Evolutionary conservation across 2,797 vertebrate genomes (phyloP), one percentile per base, ranked within the genome.

Genomic region (Enteromius thamalakanensis): DNA sequence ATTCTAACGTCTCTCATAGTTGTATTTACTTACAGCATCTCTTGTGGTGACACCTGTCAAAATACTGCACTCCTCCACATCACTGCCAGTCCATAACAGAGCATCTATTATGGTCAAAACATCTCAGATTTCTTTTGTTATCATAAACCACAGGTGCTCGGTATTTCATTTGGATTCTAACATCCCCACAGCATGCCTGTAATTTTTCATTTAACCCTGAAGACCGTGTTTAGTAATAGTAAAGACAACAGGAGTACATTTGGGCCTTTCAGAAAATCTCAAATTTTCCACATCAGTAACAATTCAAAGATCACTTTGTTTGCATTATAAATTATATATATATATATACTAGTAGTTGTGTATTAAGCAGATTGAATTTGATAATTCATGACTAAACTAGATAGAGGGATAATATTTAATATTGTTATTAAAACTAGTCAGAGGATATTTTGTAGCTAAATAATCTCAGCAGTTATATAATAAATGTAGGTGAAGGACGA

Each of bases 21-120:
- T 32, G 19, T 60, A 34, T 62, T 62, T 71, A 2, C 51, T 55
- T 80, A 49, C 55, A 64, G 80, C 58, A 49, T 74, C 69, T 74
- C 58, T 37, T 74, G 42, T 26, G 3, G 79, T 81, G 69, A 81
- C 69, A 81, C 55, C 69, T 74, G 69, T 82, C 80, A 75, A 82
- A 82, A 75, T 55, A 75, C 32, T 12, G 29, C 40, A 6, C 51
- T 62, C 10, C 51, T 71, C 34, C 60, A 64, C 80, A 79, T 79
- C 21, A 60, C 79, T 4, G 68, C 23, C 62, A 34, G 45, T 79
- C 17, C 40, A 70, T 42, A 69, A 55, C 11, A 69, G 8, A 60
- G 45, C 62, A 19, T 53, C 69, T 40, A 65, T 65, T 65, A 65
- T 3, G 7, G 19, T 65, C n/a, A 51, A 74, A 75, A 45, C 55